Conservation (phyloP, 2,888 invertebrate species). For the Drosophila mimetica region DNA sequence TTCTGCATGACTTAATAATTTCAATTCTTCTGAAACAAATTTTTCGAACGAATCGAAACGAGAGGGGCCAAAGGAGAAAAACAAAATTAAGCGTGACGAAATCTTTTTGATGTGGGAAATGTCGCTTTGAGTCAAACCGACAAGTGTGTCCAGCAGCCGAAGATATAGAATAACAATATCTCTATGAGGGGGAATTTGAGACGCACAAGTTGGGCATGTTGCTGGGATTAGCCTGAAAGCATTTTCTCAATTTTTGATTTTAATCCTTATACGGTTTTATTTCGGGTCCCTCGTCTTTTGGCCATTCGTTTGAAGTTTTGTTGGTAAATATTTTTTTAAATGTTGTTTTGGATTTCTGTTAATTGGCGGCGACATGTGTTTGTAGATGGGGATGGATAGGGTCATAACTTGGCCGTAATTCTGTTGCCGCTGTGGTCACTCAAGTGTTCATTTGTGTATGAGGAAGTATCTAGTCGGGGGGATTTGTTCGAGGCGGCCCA, state of each 20-base stretch:
- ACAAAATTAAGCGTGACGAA: conserved; percentile 77
- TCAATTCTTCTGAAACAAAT: conserved; percentile 56
- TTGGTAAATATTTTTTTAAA: conserved; percentile 66
- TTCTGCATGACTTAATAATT: conserved; percentile 80
- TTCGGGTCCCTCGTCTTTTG: conserved; percentile 23
- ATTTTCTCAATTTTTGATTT: conserved; percentile 71
- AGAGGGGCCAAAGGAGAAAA: conserved; percentile 26
- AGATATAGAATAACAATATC: conserved; percentile 47
- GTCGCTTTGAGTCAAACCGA: conserved; percentile 77
- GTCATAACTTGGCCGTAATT: conserved; percentile 31
- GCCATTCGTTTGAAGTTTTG: conserved; percentile 34
- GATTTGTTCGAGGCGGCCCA: conserved; percentile 68
- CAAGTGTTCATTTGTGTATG: conserved; percentile 59
- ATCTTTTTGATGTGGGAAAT: conserved; percentile 81
- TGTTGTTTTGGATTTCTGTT: conserved; percentile 72
- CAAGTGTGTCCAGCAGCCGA: conserved; percentile 76
- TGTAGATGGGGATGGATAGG: conserved; percentile 55
- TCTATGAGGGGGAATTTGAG: conserved; percentile 55
- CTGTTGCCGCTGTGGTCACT: conserved; percentile 43
- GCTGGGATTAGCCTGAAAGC: conserved; percentile 79
- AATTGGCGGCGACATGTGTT: conserved; percentile 81
- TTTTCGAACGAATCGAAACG: conserved; percentile 58
- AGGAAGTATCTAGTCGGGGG: conserved; percentile 73
- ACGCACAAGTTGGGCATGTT: conserved; percentile 69
- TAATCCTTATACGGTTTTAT: conserved; percentile 64